A percentile compares a stretch with the other conserved stretches of the same genome.
Evolutionary conservation across 2,797 vertebrate species (phyloP).

Genomic region (Nothura maculosa): DNA sequence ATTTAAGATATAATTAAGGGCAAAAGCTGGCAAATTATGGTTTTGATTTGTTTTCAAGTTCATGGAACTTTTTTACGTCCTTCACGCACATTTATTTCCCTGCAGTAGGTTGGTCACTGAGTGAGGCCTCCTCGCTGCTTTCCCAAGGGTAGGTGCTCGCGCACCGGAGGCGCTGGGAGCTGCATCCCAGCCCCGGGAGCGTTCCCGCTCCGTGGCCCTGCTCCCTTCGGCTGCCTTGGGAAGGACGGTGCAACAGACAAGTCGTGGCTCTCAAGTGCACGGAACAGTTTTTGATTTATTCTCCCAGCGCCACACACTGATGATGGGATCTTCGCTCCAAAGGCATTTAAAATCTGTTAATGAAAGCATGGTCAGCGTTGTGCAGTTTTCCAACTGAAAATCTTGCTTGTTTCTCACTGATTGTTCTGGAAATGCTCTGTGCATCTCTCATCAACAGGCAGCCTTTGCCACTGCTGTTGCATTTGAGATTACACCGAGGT

Average conservation of each 20-base stretch:
- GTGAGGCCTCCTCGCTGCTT: not conserved
- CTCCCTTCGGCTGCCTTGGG: not conserved
- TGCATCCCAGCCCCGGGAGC: not conserved
- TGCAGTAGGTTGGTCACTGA: not conserved
- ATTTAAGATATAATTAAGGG: constrained; percentile 81
- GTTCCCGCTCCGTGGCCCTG: not conserved
- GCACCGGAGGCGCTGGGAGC: not conserved
- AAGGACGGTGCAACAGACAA: not conserved
- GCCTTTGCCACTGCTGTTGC: not conserved
- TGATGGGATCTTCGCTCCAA: not conserved
- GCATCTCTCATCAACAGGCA: accelerated
- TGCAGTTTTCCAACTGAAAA: not conserved
- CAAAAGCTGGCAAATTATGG: constrained; percentile 72
- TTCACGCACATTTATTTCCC: not conserved
- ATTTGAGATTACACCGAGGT: not conserved
- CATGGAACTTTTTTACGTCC: not conserved
- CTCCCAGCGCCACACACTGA: not conserved
- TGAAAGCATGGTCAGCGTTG: not conserved
- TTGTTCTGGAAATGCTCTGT: not conserved
- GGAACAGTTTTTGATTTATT: not conserved
- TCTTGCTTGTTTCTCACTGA: not conserved
- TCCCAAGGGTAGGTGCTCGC: not conserved
- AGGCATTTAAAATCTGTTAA: not conserved
- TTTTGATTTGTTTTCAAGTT: constrained; percentile 43
- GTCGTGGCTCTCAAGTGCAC: too few relatives aligned